Conservation (phyloP, 2,113 vertebrate genomes). For the Dasyornis broadbenti region DNA sequence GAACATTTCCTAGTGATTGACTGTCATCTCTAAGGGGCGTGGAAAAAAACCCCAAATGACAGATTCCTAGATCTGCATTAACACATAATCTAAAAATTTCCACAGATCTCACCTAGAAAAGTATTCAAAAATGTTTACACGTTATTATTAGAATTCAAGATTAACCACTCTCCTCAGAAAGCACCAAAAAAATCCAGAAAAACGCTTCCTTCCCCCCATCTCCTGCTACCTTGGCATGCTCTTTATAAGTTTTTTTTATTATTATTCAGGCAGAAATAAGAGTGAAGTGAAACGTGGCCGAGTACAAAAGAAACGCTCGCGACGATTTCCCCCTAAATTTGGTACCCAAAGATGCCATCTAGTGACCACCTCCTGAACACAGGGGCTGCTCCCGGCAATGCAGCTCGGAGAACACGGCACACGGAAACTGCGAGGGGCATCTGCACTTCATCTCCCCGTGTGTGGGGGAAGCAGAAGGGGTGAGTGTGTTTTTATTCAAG, state of each 20-base stretch:
- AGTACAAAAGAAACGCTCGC: neutral
- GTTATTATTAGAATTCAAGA: neutral
- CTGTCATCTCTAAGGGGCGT: neutral
- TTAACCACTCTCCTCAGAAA: neutral
- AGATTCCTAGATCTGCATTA: neutral
- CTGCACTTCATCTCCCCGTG: neutral
- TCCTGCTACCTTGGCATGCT: neutral
- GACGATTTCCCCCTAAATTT: neutral
- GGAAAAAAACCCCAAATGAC: neutral
- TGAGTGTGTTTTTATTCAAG: neutral
- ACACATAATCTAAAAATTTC: neutral
- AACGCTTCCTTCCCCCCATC: neutral
- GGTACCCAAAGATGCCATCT: constrained; percentile 63
- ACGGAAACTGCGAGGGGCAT: rapidly evolving
- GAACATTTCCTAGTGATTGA: neutral
- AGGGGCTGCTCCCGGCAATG: neutral
- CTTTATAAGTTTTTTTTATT: neutral
- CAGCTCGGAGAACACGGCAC: neutral
- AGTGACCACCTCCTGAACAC: constrained; percentile 20
- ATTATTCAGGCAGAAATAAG: neutral
- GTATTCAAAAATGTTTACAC: neutral
- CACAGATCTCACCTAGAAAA: neutral
- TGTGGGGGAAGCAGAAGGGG: neutral
- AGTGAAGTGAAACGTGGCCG: neutral
- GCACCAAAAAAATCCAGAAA: neutral